These are phyloP conservation scores for Callospermophilus lateralis DNA, from an alignment of 2,113 vertebrate genomes.

Conservation along the genomic window DNA sequence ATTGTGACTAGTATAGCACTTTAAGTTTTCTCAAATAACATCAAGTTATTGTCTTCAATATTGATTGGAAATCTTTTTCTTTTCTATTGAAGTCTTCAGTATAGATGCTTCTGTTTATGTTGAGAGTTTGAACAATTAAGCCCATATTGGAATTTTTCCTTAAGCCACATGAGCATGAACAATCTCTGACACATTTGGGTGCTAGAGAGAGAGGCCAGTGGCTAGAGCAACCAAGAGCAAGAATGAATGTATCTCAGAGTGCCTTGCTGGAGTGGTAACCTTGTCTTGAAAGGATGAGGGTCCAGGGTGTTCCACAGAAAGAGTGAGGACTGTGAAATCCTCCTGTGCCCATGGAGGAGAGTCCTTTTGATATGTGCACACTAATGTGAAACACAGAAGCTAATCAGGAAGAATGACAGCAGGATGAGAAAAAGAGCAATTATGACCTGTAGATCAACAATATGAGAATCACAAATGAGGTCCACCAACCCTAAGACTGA, in stretches of 20 bases:
- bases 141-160: slow-evolving; percentile 79
- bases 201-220: background rate
- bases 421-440: background rate
- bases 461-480: background rate
- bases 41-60: slow-evolving; percentile 84
- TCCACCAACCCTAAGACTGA: background rate
- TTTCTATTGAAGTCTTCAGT: slow-evolving; percentile 85
- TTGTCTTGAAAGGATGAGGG: background rate
- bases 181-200: slow-evolving; percentile 78
- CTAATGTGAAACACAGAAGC: background rate
- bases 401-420: background rate
- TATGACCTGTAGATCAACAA: background rate
- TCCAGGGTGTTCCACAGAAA: background rate
- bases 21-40: slow-evolving; percentile 84
- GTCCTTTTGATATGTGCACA: background rate
- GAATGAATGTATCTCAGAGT: slow-evolving; percentile 84
- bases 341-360: background rate
- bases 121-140: slow-evolving; percentile 81
- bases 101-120: slow-evolving; percentile 80
- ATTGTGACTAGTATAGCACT: slow-evolving; percentile 84
- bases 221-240: slow-evolving; percentile 53
- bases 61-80: slow-evolving; percentile 85
- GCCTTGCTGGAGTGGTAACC: slow-evolving; percentile 82
- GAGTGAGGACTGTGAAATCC: background rate
- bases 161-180: slow-evolving; percentile 80